Conservation (phyloP, 2,113 vertebrate genomes). For the Platysteira castanea region DNA sequence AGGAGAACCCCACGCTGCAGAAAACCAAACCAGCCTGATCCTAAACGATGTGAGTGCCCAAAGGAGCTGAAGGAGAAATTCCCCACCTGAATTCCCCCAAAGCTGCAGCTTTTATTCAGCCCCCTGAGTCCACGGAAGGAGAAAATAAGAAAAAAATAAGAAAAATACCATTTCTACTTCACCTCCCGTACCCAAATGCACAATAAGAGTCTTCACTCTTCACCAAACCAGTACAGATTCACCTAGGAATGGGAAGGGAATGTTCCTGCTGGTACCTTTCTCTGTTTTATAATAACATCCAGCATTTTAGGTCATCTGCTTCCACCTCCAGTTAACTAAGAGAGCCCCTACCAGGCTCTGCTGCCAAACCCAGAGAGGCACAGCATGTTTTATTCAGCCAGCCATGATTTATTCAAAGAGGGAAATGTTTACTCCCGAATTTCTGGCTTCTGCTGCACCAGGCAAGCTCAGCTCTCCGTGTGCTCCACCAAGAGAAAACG, state of each 20-base stretch:
- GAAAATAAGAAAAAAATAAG: not conserved
- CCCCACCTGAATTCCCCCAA: not conserved
- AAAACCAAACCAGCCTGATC: not conserved
- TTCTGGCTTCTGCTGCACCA: not conserved
- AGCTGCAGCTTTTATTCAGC: not conserved
- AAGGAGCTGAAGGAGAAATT: not conserved
- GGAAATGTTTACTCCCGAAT: not conserved
- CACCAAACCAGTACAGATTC: not conserved
- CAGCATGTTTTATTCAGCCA: conserved; percentile 47
- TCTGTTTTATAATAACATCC: not conserved
- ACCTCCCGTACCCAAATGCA: not conserved
- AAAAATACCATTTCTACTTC: not conserved
- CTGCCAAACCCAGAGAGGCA: not conserved
- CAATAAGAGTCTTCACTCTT: not conserved
- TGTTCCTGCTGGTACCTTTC: not conserved
- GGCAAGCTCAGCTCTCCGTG: not conserved
- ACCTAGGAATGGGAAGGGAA: not conserved
- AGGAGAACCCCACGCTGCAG: not conserved
- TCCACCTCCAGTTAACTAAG: not conserved
- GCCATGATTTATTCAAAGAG: conserved; percentile 21
- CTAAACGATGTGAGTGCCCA: not conserved
- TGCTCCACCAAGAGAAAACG: not conserved
- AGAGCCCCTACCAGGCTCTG: not conserved
- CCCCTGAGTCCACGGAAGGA: not conserved
- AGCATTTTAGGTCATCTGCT: not conserved